phyloP scores from a whole-genome alignment of 2,113 vertebrate species.

The Rhinogobius similis region DNA sequence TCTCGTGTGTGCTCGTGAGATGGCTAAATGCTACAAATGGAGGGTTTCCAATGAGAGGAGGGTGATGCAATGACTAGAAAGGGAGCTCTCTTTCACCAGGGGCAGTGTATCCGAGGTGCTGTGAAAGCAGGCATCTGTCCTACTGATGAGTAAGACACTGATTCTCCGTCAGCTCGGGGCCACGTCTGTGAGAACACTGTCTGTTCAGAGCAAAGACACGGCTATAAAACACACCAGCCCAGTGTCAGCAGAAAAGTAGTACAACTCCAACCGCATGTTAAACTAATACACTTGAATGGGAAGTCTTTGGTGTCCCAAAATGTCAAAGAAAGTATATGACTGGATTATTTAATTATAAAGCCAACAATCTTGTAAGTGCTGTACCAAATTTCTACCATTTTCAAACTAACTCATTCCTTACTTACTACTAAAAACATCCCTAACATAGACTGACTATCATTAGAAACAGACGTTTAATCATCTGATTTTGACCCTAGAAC shows the following conservation, averaged over 20 bases:
- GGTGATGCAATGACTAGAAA: conserved; percentile 5
- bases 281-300: not conserved
- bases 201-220: conserved; percentile 7
- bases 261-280: conserved; percentile 2
- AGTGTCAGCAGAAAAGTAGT: conserved; percentile 15
- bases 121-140: conserved; percentile 24
- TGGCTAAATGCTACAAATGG: conserved; percentile 36
- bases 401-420: not conserved
- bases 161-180: conserved; percentile 8
- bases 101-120: conserved; percentile 21
- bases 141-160: conserved; percentile 15
- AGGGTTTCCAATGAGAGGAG: conserved; percentile 32
- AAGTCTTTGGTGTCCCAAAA: not conserved
- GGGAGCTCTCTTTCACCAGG: conserved; percentile 15
- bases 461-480: too few relatives aligned
- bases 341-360: too few relatives aligned
- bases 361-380: too few relatives aligned
- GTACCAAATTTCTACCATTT: too few relatives aligned
- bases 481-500: too few relatives aligned
- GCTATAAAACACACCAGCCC: conserved; percentile 5
- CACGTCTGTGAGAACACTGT: conserved; percentile 2
- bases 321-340: not conserved
- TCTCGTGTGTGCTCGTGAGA: conserved; percentile 18
- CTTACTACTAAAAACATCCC: not conserved
- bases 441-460: too few relatives aligned